Percentiles rank a stretch among this genome's conserved stretches.
These are phyloP conservation scores for Gadus macrocephalus DNA, from an alignment of 2,113 vertebrate species.

Conservation along the genomic window DNA sequence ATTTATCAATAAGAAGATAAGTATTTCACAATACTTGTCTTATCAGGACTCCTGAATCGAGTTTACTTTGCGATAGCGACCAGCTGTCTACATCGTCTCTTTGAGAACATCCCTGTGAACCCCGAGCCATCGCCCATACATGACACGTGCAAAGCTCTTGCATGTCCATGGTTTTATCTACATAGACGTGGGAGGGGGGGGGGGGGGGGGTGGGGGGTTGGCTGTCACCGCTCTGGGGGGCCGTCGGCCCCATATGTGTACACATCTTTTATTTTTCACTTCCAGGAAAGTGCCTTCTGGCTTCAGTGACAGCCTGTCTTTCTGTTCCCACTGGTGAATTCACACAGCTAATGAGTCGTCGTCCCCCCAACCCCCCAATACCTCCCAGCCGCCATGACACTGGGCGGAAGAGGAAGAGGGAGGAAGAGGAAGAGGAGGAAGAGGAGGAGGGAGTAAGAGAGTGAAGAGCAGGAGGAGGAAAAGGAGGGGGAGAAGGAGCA, in stretches of 20 bases:
- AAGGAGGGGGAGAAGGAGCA: too few species aligned
- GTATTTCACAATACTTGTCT: too few species aligned
- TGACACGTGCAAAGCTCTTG: neutral
- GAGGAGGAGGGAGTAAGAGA: too few species aligned
- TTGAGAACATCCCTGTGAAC: too few species aligned
- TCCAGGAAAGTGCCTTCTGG: neutral
- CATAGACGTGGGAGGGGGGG: neutral
- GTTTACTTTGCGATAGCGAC: too few species aligned
- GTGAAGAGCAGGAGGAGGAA: too few species aligned
- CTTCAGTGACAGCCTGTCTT: neutral
- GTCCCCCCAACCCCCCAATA: neutral
- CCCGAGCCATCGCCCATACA: neutral
- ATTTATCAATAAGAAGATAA: too few species aligned
- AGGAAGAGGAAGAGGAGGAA: too few species aligned
- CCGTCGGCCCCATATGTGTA: neutral
- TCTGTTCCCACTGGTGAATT: neutral
- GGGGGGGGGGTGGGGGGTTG: too few species aligned
- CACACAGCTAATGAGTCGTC: neutral
- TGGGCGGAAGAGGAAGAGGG: neutral
- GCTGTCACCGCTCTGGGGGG: neutral
- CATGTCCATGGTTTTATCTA: neutral
- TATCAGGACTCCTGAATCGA: too few species aligned
- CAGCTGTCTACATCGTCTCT: too few species aligned
- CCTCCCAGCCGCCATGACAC: neutral
- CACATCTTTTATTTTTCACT: neutral